These are phyloP conservation scores for Thermophis baileyi DNA, from an alignment of 2,113 vertebrate species.

Conservation along the genomic window DNA sequence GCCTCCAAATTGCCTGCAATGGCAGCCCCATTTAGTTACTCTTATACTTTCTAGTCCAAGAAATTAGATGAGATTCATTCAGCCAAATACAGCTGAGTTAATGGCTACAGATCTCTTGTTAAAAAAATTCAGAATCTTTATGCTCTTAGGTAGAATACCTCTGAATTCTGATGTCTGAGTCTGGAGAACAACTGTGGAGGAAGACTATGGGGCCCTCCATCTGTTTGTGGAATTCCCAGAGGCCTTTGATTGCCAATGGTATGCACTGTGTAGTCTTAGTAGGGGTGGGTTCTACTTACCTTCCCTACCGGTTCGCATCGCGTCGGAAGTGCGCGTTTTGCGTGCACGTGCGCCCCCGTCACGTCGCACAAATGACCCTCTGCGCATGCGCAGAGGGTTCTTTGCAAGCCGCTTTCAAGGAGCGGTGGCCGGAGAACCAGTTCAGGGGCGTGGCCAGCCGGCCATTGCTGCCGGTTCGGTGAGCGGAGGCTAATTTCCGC, in stretches of 20 bases:
- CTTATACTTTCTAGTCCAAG: background rate
- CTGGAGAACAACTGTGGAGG: background rate
- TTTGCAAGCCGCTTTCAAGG: too few relatives aligned
- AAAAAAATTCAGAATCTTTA: background rate
- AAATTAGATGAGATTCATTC: background rate
- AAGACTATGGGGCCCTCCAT: background rate
- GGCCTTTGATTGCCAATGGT: background rate
- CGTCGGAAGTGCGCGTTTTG: too few relatives aligned
- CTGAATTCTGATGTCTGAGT: background rate
- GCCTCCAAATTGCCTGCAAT: background rate
- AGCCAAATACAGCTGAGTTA: background rate
- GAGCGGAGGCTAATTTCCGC: too few relatives aligned
- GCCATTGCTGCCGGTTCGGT: too few relatives aligned
- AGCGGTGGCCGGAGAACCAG: too few relatives aligned
- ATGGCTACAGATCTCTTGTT: background rate
- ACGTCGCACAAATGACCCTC: too few relatives aligned
- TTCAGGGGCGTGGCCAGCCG: too few relatives aligned
- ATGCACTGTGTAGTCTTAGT: background rate
- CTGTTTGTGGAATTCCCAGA: background rate
- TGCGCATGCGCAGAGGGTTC: too few relatives aligned
- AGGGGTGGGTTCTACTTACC: too few relatives aligned
- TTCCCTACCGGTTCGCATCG: too few relatives aligned
- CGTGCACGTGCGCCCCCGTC: too few relatives aligned
- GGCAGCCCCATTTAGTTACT: background rate
- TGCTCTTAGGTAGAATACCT: background rate